Evolutionary conservation across 2,113 vertebrate genomes (phyloP).

Genomic region (Geococcyx californianus): DNA sequence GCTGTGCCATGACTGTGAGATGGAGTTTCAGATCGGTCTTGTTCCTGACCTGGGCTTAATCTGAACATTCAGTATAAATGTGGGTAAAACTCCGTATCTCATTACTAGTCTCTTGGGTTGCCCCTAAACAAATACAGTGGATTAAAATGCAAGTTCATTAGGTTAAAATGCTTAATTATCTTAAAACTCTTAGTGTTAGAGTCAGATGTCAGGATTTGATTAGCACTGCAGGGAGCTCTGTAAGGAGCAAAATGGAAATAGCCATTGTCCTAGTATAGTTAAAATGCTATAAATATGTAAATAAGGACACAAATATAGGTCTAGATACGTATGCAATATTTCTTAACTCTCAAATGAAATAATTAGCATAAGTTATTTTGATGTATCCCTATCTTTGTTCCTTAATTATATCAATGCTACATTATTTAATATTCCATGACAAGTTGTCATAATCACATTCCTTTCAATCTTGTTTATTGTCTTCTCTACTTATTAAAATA

Average conservation of each 20-base stretch:
- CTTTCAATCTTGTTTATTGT: slow-evolving; percentile 6
- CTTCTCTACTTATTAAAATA: slow-evolving; percentile 11
- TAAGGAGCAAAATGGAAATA: slow-evolving; percentile 54
- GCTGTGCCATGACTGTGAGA: neutral
- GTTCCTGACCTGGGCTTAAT: neutral
- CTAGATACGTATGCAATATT: slow-evolving; percentile 53
- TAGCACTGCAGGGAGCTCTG: slow-evolving; percentile 42
- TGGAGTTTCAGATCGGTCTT: neutral
- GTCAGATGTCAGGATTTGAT: slow-evolving; percentile 56
- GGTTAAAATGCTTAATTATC: slow-evolving; percentile 68
- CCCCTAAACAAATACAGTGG: slow-evolving; percentile 21
- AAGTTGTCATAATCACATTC: slow-evolving; percentile 43
- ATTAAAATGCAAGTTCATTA: slow-evolving; percentile 59
- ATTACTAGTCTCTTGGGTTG: slow-evolving; percentile 4
- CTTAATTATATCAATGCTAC: slow-evolving; percentile 53
- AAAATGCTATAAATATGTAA: slow-evolving; percentile 63
- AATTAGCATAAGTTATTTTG: slow-evolving; percentile 61
- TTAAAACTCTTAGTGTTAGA: slow-evolving; percentile 51
- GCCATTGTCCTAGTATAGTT: slow-evolving; percentile 8
- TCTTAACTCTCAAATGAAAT: slow-evolving; percentile 63
- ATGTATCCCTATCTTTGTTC: slow-evolving; percentile 24
- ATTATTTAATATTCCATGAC: slow-evolving; percentile 60
- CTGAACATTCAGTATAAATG: neutral
- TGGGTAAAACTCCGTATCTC: slow-evolving; percentile 12
- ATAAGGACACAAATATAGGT: slow-evolving; percentile 46